These are phyloP conservation scores for Phyto melanocephala DNA, from an alignment of 2,888 invertebrate species.

Conservation along the genomic window DNA sequence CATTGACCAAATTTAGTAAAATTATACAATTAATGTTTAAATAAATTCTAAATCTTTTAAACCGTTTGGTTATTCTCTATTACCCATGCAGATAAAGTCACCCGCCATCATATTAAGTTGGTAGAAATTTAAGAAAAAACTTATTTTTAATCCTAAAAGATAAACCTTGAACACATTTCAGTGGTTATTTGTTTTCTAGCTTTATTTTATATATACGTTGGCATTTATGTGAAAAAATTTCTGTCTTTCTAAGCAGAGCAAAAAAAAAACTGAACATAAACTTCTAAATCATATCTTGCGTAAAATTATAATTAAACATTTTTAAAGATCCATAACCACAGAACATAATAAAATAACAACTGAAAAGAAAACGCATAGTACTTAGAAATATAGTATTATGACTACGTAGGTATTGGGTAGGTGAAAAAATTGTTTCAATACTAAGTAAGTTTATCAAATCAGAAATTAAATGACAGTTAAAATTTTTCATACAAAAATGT, in stretches of 20 bases:
- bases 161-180: constrained; percentile 47
- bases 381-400: constrained; percentile 1
- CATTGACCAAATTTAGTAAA: constrained; percentile 60
- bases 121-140: not conserved
- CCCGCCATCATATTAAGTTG: constrained; percentile 51
- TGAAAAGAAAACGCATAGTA: constrained; percentile 8
- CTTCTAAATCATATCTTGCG: constrained; percentile 61
- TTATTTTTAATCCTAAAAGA: constrained; percentile 28
- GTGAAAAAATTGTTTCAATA: not conserved
- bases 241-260: not conserved
- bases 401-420: not conserved
- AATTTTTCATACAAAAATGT: too few species aligned
- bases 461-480: too few species aligned
- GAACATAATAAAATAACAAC: not conserved
- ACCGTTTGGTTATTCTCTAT: constrained; percentile 2
- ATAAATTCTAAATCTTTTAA: constrained; percentile 16
- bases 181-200: constrained; percentile 14
- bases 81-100: constrained; percentile 50
- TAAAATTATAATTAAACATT: constrained; percentile 63
- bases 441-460: too few species aligned
- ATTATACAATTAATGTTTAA: constrained; percentile 57
- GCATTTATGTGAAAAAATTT: not conserved
- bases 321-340: constrained; percentile 37
- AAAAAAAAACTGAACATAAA: constrained; percentile 1
- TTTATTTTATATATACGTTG: not conserved